Percentiles rank a stretch among this genome's conserved stretches.
These are phyloP conservation scores for Triplophysa yarkandensis DNA, from an alignment of 2,797 vertebrate species.

Conservation along the genomic window DNA sequence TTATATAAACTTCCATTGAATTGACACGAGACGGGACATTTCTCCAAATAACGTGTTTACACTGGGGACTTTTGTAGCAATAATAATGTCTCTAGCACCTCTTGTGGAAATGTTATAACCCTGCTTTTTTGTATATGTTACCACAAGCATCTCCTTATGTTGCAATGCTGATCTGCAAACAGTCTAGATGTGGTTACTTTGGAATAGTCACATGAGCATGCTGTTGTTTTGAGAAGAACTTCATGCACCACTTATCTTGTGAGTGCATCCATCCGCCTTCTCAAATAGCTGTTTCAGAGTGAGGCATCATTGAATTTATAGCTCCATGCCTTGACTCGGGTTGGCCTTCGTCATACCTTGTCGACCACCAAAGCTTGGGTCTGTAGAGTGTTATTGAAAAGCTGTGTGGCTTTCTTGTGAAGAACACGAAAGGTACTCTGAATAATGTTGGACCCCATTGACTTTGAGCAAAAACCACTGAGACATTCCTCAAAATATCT, in stretches of 20 bases:
- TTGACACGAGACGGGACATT: too few relatives aligned
- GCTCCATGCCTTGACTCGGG: conserved; percentile 4
- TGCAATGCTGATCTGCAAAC: conserved; percentile 1
- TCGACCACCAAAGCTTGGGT: conserved; percentile 1
- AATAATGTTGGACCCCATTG: too few relatives aligned
- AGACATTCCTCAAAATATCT: too few relatives aligned
- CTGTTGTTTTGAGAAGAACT: conserved; percentile 33
- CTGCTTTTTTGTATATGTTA: not conserved
- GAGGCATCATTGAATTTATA: conserved; percentile 10
- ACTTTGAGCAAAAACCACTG: too few relatives aligned
- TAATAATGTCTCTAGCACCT: not conserved
- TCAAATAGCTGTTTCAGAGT: conserved; percentile 18
- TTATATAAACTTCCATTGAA: too few relatives aligned
- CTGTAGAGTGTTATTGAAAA: not conserved
- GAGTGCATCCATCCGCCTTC: conserved; percentile 2
- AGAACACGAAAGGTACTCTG: too few relatives aligned
- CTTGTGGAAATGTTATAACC: not conserved
- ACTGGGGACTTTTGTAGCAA: too few relatives aligned
- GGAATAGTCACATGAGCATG: conserved; percentile 10
- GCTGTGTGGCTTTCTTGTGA: too few relatives aligned
- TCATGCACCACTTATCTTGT: conserved; percentile 38
- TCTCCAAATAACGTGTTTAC: too few relatives aligned
- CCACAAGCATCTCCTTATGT: conserved; percentile 10
- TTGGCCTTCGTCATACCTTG: conserved; percentile 2
- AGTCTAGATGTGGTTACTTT: not conserved